These are phyloP conservation scores for Erythrocercus mccallii DNA, from an alignment of 2,113 vertebrate species.

Conservation along the genomic window DNA sequence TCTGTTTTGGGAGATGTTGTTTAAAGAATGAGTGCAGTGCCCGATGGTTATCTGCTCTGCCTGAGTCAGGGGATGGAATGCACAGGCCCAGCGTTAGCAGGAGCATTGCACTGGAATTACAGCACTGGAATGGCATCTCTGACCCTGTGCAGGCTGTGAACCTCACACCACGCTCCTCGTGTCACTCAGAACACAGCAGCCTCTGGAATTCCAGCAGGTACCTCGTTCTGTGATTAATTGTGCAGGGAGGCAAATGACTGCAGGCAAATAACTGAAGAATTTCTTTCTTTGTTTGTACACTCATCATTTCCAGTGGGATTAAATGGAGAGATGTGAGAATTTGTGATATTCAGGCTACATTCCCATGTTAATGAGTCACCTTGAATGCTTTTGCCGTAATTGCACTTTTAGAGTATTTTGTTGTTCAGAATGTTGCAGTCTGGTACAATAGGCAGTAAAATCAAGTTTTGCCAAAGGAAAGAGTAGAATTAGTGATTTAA, in stretches of 20 bases:
- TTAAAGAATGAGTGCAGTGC: not conserved
- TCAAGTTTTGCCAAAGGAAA: not conserved
- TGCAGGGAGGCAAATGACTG: not conserved
- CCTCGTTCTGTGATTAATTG: not conserved
- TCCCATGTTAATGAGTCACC: not conserved
- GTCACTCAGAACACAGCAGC: not conserved
- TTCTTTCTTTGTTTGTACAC: not conserved
- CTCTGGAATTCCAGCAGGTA: not conserved
- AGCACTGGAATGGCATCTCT: not conserved
- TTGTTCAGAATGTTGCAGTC: not conserved
- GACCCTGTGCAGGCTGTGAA: not conserved
- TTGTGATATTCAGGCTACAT: not conserved
- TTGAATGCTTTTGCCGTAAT: not conserved
- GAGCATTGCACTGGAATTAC: not conserved
- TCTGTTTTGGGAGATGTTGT: not conserved
- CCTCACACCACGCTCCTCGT: not conserved
- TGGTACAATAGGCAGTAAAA: not conserved
- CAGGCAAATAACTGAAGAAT: not conserved
- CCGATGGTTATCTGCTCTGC: not conserved
- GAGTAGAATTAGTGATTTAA: not conserved
- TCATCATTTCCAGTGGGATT: not conserved
- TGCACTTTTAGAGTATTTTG: not conserved
- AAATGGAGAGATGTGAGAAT: not conserved
- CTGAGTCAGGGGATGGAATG: not conserved
- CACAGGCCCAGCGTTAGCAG: not conserved